Evolutionary conservation across 1,140 invertebrate species (phyloP), one percentile per base, ranked within the genome.

Genomic region (Oryzaephilus surinamensis): DNA sequence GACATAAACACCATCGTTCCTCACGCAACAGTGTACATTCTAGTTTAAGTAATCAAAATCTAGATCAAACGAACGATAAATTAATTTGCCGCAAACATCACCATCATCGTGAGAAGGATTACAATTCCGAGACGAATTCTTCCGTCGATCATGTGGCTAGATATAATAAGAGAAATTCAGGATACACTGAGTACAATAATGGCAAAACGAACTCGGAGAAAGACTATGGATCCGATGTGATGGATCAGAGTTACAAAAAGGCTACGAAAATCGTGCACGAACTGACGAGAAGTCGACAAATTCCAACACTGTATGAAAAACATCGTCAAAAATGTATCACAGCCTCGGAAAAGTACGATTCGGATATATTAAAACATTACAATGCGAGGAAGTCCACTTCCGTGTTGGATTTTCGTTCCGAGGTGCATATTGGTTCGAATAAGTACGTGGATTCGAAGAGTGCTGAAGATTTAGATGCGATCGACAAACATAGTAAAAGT

Each of bases 41-140:
- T 6, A 52, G 57, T 0, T 33, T 46, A n/a, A 58, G 52, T 38
- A 53, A 56, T 19, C 50, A 62, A 26, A 50, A 49, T 23, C 41
- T 57, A 12, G 52, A 69, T 19, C 60, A 62, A 24, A 46, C 43
- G 19, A 43, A 45, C 18, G 50, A 58, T 8, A 58, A 56, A 30
- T 38, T 58, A 19, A 38, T 50, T 14, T 54, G 48, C 39, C 39
- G 58, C 51, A 51, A 55, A 54, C 60, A 41, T 60, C 56, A 24
- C 48, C 61, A 42, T 61, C 44, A 54, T 38, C 39, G 49, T 3
- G 50, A 60, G n/a, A 51, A 54, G 30, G 70, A 73, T 50, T 72
- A 73, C 51, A 64, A 55, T 44, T 68, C 69, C 1, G 72, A 73
- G 49, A 72, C 69, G 4, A 70, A 71, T 32, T 70, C 69, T 12